phyloP scores from a whole-genome alignment of 2,113 vertebrate species.

The Cyprinus carpio region DNA sequence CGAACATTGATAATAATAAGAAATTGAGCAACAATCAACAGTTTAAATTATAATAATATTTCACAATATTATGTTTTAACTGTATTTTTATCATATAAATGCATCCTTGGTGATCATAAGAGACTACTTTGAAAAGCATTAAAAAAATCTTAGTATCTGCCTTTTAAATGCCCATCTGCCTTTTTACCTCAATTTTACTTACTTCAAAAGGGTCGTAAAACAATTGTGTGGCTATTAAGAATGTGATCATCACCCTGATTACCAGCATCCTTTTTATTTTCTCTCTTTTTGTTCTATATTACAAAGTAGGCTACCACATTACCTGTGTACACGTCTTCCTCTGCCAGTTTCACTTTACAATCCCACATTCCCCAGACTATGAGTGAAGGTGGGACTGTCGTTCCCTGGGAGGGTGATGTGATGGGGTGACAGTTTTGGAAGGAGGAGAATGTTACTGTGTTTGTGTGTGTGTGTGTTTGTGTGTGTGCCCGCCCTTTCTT shows the following conservation, averaged over 20 bases:
- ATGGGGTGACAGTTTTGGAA: conserved; percentile 73
- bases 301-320: not conserved
- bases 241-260: not conserved
- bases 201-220: not conserved
- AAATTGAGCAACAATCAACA: not conserved
- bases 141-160: not conserved
- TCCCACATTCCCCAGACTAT: conserved; percentile 31
- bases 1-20: not conserved
- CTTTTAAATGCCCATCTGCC: not conserved
- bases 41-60: not conserved
- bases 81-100: not conserved
- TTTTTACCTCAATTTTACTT: not conserved
- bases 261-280: not conserved
- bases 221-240: not conserved
- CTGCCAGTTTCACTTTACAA: conserved; percentile 9
- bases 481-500: conserved; percentile 69
- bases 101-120: not conserved
- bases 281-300: not conserved
- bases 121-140: not conserved
- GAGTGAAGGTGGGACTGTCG: conserved; percentile 44
- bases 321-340: not conserved
- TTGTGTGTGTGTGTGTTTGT: conserved; percentile 4
- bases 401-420: conserved; percentile 58
- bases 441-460: conserved; percentile 60
- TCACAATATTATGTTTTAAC: not conserved